Percentiles rank a stretch among this genome's conserved stretches.
These are phyloP conservation scores for Argentina silus DNA, from an alignment of 2,797 vertebrate genomes.

Conservation along the genomic window DNA sequence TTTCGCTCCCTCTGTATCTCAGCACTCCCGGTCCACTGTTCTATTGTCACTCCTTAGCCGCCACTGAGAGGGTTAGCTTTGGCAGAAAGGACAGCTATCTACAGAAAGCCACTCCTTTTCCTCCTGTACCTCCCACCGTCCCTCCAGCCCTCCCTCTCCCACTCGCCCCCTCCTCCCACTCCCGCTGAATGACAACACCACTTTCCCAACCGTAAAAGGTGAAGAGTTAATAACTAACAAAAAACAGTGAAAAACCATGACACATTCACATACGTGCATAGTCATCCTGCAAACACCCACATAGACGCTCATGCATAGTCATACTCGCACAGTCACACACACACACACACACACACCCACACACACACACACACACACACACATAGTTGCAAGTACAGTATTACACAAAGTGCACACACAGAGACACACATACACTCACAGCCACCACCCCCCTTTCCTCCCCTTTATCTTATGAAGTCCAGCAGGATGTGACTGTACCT, in stretches of 20 bases:
- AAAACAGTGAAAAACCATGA: constrained; percentile 69
- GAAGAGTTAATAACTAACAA: constrained; percentile 78
- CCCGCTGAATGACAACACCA: constrained; percentile 74
- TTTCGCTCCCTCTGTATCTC: constrained; percentile 51
- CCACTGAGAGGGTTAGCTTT: constrained; percentile 69
- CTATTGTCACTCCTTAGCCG: constrained; percentile 68
- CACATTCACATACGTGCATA: constrained; percentile 50
- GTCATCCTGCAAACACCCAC: neutral
- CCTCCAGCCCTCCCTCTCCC: constrained; percentile 55
- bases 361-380: constrained; percentile 29
- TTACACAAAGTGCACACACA: constrained; percentile 32
- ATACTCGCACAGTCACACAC: constrained; percentile 32
- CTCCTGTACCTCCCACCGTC: constrained; percentile 64
- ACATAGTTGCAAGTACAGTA: constrained; percentile 21
- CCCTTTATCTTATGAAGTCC: constrained; percentile 53
- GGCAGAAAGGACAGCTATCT: constrained; percentile 69
- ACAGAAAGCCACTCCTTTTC: constrained; percentile 82
- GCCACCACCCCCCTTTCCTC: constrained; percentile 26
- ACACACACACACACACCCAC: constrained; percentile 41
- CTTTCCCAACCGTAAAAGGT: constrained; percentile 80
- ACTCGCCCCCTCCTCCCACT: constrained; percentile 62
- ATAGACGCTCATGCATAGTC: neutral
- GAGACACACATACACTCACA: constrained; percentile 6
- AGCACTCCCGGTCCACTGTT: constrained; percentile 54
- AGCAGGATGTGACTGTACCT: constrained; percentile 77